Base-by-base conservation (phyloP, 2,797 vertebrate species). In the Kryptopterus vitreolus region DNA sequence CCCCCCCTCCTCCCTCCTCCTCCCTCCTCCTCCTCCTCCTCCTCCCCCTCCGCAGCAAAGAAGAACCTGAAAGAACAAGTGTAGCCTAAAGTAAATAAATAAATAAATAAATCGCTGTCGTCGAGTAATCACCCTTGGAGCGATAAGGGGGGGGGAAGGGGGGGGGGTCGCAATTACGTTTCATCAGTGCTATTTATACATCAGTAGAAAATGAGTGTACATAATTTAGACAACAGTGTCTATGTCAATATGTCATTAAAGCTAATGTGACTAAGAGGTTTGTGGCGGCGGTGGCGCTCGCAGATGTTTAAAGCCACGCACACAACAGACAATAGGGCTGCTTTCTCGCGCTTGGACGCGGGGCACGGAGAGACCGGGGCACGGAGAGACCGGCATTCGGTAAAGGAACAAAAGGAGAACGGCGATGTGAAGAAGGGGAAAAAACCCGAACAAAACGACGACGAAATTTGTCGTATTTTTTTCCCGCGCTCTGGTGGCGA, bases 161-260 rank as follows among this genome's bases (percentile, higher is more conserved):
- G 77, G 50, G 85, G 79, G n/a, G n/a, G n/a, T n/a, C n/a, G 84
- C 85, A 79, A 80, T 70, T 87, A 85, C 79, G 86, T 87, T 90
- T 90, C 65, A 79, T 77, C 76, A 79, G 76, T 33, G 80, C 71
- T 85, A 83, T 85, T 86, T 83, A 86, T 84, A 75, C 81, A 88
- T 85, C 85, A 81, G 80, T 87, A 85, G 79, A 87, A 81, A 85
- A 84, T 58, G 85, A 82, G 85, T 78, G 83, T 82, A 76, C 78
- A 81, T 78, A 82, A 84, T 90, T 88, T 88, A 86, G 83, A 87
- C 84, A 84, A 85, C 86, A 83, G 85, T 83, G 88, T 89, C 87
- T 77, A 72, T 86, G 88, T 90, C 86, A 86, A 87, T 84, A 87
- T 88, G 86, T 88, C 88, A 89, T 88, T 88, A 86, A 84, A 88